Conservation (phyloP, 2,888 invertebrate genomes). For the Teinopalpus imperialis region DNA sequence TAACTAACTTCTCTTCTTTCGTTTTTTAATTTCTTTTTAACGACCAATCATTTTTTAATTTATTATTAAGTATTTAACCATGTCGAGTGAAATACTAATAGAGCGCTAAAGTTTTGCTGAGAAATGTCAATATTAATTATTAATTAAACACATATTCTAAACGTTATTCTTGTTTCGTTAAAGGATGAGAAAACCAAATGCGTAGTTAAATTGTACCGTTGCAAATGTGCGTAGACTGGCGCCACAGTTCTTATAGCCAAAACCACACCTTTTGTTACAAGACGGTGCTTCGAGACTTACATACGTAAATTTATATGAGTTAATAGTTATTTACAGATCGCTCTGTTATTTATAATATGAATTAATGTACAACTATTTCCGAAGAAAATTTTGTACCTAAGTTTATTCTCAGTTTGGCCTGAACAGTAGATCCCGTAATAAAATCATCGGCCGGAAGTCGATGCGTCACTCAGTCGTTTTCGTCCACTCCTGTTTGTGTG, state of each 20-base stretch:
- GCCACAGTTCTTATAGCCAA: constrained; percentile 12
- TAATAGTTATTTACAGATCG: neutral
- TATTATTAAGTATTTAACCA: too few relatives aligned
- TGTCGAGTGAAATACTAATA: too few relatives aligned
- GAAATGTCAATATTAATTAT: neutral
- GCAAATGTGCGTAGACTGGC: constrained; percentile 11
- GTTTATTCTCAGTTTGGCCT: constrained; percentile 35
- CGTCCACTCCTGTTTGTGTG: constrained; percentile 70
- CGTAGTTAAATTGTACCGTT: constrained; percentile 3
- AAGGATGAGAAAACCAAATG: constrained; percentile 15
- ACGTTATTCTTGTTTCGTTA: constrained; percentile 4
- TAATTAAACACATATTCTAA: neutral
- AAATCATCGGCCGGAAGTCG: constrained; percentile 77
- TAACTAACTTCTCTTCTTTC: too few relatives aligned
- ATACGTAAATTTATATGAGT: too few relatives aligned
- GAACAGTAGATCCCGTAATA: constrained; percentile 73
- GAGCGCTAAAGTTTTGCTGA: too few relatives aligned
- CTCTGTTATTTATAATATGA: constrained; percentile 2
- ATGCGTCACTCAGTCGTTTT: constrained; percentile 77
- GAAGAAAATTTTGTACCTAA: constrained; percentile 23
- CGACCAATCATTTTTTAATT: too few relatives aligned
- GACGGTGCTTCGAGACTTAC: too few relatives aligned
- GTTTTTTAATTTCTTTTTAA: too few relatives aligned
- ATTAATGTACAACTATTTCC: constrained; percentile 1
- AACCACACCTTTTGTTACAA: constrained; percentile 17